A percentile compares a stretch with the other conserved stretches of the same genome.
Conservation (phyloP, 2,888 invertebrate species). For the Eupithecia inturbata region DNA sequence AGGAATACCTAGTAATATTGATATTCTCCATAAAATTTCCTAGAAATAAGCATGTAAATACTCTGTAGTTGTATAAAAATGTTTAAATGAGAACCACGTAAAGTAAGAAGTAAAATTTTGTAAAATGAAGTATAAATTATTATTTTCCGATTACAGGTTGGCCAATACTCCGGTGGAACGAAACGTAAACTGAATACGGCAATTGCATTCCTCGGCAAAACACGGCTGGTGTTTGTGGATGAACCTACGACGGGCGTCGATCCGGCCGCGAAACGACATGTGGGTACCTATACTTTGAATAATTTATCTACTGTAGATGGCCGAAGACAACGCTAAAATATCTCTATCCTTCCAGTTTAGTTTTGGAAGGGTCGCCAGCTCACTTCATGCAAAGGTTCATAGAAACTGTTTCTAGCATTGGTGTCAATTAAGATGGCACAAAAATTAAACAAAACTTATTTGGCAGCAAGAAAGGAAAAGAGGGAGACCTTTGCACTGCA, state of each 20-base stretch:
- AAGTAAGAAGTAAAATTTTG: no score
- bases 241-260: conserved; percentile 90
- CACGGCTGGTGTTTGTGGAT: conserved; percentile 88
- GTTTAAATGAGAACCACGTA: no score
- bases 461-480: background rate
- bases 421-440: background rate
- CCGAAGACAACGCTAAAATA: background rate
- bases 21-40: no score
- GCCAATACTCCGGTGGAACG: conserved; percentile 88
- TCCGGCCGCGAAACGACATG: conserved; percentile 88
- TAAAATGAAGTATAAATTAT: no score
- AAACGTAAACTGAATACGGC: conserved; percentile 90
- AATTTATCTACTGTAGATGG: background rate
- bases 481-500: no score
- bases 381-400: background rate
- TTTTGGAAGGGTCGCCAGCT: background rate
- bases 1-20: no score
- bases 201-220: conserved; percentile 87
- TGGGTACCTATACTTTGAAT: conserved; percentile 39
- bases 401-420: background rate
- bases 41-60: no score
- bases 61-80: no score
- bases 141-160: conserved; percentile 61
- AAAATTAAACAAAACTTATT: no score
- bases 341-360: background rate